Evolutionary conservation across 2,888 invertebrate species (phyloP).

Genomic region (Miltochrista miniata): DNA sequence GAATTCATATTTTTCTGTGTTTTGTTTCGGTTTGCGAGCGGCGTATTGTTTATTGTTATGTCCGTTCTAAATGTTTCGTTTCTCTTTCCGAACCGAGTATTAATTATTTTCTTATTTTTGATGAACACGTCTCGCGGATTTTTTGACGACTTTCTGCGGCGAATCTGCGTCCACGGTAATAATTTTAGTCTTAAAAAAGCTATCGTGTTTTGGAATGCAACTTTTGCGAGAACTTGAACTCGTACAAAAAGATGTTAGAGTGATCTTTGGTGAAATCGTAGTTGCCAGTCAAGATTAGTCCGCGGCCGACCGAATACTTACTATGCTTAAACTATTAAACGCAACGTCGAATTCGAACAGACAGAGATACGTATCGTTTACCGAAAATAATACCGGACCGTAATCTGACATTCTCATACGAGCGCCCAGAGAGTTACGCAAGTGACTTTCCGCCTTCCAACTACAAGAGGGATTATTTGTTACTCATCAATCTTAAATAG

Average conservation of each 20-base stretch:
- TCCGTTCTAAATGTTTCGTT: conserved; percentile 71
- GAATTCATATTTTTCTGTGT: conserved; percentile 84
- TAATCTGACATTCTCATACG: conserved; percentile 73
- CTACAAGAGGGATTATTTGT: conserved; percentile 70
- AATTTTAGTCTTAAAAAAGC: conserved; percentile 57
- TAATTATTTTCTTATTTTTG: conserved; percentile 82
- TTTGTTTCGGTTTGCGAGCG: conserved; percentile 78
- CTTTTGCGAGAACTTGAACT: conserved; percentile 38
- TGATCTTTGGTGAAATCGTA: conserved; percentile 50
- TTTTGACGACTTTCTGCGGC: conserved; percentile 48
- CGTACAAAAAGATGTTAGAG: conserved; percentile 25
- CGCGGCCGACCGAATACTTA: conserved; percentile 51
- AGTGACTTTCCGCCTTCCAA: conserved; percentile 68
- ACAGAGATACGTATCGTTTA: conserved; percentile 77
- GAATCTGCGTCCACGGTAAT: conserved; percentile 59
- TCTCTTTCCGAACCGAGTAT: conserved; percentile 69
- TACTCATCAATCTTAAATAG: conserved; percentile 80
- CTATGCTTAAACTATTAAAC: conserved; percentile 72
- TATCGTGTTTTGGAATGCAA: conserved; percentile 65
- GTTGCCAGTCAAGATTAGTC: conserved; percentile 71
- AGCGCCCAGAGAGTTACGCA: conserved; percentile 60
- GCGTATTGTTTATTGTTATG: conserved; percentile 78
- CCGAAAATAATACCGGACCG: conserved; percentile 74
- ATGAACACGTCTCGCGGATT: conserved; percentile 71
- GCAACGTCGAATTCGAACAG: conserved; percentile 66